phyloP scores from a whole-genome alignment of 2,797 vertebrate species.

The Oryzias dopingdopingensis region DNA sequence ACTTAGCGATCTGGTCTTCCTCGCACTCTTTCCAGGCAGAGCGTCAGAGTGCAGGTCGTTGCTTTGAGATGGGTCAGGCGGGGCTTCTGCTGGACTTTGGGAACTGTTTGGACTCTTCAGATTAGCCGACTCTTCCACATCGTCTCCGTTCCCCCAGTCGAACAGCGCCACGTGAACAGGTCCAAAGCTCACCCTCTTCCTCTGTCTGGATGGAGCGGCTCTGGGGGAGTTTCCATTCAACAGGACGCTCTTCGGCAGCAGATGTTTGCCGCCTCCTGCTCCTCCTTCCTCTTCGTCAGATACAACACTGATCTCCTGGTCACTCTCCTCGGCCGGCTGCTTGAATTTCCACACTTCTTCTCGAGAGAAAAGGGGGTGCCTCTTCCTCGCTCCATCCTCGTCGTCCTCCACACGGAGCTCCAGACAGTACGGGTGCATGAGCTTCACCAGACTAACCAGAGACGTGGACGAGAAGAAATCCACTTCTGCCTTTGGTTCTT shows the following conservation, averaged over 20 bases:
- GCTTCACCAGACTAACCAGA: conserved; percentile 85
- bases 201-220: conserved; percentile 32
- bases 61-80: conserved; percentile 21
- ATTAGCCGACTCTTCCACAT: conserved; percentile 6
- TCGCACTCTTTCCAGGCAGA: conserved; percentile 34
- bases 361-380: conserved; percentile 44
- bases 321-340: conserved; percentile 60
- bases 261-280: not conserved
- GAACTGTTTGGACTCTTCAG: conserved; percentile 6
- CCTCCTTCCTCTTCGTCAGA: conserved; percentile 58
- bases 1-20: conserved; percentile 85
- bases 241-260: conserved; percentile 48
- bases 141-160: conserved; percentile 27
- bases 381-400: conserved; percentile 26
- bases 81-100: not conserved
- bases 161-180: conserved; percentile 57
- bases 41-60: not conserved
- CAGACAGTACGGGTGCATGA: conserved; percentile 93
- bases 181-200: conserved; percentile 77
- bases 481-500: conserved; percentile 40
- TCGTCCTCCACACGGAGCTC: conserved; percentile 73
- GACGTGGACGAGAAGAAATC: conserved; percentile 71
- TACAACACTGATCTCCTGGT: conserved; percentile 71
- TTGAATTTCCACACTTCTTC: conserved; percentile 71
- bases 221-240: conserved; percentile 37